Evolutionary conservation across 2,113 vertebrate genomes (phyloP).

Genomic region (Psilopsiagon aymara): DNA sequence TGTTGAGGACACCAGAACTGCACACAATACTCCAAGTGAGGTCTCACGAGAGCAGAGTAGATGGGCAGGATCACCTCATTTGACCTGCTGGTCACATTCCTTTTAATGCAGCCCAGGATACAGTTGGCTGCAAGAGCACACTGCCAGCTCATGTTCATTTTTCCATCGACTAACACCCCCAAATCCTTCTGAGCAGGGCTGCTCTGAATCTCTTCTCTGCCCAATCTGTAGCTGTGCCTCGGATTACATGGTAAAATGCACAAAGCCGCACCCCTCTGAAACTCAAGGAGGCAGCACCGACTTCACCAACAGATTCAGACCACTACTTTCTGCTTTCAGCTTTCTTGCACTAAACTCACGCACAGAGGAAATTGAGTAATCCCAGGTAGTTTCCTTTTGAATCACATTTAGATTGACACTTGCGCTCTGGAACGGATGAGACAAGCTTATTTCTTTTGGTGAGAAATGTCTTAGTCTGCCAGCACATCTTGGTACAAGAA

Average conservation of each 20-base stretch:
- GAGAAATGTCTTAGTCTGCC: not conserved
- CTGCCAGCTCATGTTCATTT: too few species aligned
- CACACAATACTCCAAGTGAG: too few species aligned
- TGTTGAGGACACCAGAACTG: too few species aligned
- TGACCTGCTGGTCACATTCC: too few species aligned
- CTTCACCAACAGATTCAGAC: not conserved
- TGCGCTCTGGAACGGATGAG: not conserved
- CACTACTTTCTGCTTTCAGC: not conserved
- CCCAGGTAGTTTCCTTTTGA: slow-evolving; percentile 52
- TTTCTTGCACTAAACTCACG: not conserved
- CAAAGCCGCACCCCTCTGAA: not conserved
- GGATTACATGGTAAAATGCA: not conserved
- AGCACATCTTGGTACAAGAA: not conserved
- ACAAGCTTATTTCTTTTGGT: not conserved
- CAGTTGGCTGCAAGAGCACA: too few species aligned
- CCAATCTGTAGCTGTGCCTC: too few species aligned
- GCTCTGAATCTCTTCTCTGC: too few species aligned
- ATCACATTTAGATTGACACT: not conserved
- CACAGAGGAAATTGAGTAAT: slow-evolving; percentile 52
- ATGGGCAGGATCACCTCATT: too few species aligned
- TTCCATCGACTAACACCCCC: too few species aligned
- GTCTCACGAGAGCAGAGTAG: too few species aligned
- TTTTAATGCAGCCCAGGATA: too few species aligned
- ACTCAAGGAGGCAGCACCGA: not conserved
- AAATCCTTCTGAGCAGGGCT: too few species aligned